phyloP scores from a whole-genome alignment of 2,888 invertebrate genomes.

The Oscheius sp. region DNA sequence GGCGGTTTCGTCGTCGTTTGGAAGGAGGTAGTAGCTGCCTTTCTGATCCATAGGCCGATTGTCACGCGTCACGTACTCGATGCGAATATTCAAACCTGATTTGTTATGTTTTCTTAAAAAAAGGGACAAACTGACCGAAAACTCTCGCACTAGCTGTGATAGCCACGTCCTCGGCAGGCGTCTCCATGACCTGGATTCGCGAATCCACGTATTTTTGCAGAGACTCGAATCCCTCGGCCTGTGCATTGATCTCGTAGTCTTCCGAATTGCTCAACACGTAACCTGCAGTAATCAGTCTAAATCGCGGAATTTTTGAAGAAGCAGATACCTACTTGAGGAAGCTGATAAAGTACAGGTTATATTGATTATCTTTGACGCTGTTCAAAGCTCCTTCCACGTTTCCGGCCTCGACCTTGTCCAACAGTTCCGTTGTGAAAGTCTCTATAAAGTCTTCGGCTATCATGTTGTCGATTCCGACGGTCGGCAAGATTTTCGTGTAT shows the following conservation, averaged over 20 bases:
- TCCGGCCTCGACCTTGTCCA: neutral
- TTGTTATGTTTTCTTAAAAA: neutral
- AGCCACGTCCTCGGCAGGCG: slow-evolving; percentile 18
- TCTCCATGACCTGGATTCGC: slow-evolving; percentile 5
- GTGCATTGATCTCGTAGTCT: slow-evolving; percentile 6
- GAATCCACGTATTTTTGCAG: slow-evolving; percentile 9
- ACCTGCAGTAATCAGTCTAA: slow-evolving; percentile 11
- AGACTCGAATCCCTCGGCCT: slow-evolving; percentile 7
- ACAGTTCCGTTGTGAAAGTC: neutral
- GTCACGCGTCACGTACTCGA: slow-evolving; percentile 18
- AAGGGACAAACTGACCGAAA: neutral
- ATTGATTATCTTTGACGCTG: neutral
- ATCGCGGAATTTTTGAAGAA: neutral
- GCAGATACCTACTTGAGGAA: slow-evolving; percentile 6
- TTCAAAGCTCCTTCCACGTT: neutral
- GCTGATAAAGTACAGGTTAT: slow-evolving; percentile 18
- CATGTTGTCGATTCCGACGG: neutral
- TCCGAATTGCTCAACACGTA: neutral
- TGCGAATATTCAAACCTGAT: slow-evolving; percentile 12
- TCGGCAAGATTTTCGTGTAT: neutral
- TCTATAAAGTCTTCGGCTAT: slow-evolving; percentile 14
- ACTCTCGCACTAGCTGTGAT: slow-evolving; percentile 9
- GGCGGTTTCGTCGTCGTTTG: slow-evolving; percentile 21
- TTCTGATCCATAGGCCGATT: slow-evolving; percentile 15
- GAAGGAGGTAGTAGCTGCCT: slow-evolving; percentile 23